Evolutionary conservation across 2,113 vertebrate genomes (phyloP).

Genomic region (Pelobates fuscus): DNA sequence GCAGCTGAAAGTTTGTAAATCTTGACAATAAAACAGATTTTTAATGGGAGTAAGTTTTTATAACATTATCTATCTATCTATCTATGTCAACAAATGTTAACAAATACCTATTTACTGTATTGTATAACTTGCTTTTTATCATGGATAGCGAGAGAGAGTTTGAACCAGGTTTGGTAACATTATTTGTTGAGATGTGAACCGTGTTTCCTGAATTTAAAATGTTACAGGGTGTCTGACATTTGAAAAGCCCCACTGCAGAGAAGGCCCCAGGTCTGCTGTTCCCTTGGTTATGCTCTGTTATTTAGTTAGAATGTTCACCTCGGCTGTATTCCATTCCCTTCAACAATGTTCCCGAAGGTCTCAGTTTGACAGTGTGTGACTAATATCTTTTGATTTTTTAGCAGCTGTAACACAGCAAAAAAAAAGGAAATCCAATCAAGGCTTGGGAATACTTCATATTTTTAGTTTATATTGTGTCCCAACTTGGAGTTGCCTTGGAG

Average conservation of each 20-base stretch:
- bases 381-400: constrained; percentile 58
- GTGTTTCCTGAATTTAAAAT: constrained; percentile 46
- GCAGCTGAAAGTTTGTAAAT: too few species aligned
- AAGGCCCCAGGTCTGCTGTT: constrained; percentile 33
- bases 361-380: constrained; percentile 58
- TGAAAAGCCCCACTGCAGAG: constrained; percentile 41
- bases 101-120: not conserved
- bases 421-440: constrained; percentile 40
- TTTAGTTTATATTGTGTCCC: not conserved
- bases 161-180: constrained; percentile 14
- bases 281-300: constrained; percentile 38
- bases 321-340: constrained; percentile 24
- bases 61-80: too few species aligned
- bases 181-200: constrained; percentile 45
- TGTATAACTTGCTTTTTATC: not conserved
- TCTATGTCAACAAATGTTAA: too few species aligned
- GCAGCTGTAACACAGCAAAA: constrained; percentile 46
- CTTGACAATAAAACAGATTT: too few species aligned
- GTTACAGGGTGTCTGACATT: constrained; percentile 46
- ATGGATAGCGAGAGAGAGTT: constrained; percentile 5
- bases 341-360: constrained; percentile 44
- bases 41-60: too few species aligned
- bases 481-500: not conserved
- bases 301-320: constrained; percentile 34
- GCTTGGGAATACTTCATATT: constrained; percentile 14